Conservation (phyloP, 2,888 invertebrate genomes). For the Trichacis sp. region DNA sequence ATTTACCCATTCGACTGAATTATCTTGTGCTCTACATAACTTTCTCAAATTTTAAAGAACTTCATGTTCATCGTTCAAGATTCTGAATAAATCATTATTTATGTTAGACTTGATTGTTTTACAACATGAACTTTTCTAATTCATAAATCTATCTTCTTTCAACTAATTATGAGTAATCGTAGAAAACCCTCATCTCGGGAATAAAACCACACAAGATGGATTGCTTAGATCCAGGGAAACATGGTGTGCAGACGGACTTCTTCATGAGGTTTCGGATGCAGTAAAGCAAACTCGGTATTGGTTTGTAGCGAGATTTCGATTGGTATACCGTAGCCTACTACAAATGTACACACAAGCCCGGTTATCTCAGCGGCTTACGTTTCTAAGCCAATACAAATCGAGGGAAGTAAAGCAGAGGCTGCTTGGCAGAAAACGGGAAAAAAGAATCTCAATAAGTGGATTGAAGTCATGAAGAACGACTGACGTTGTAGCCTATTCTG, state of each 20-base stretch:
- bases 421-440: conserved; percentile 50
- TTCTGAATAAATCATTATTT: no score
- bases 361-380: conserved; percentile 46
- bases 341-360: conserved; percentile 40
- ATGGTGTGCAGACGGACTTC: conserved; percentile 42
- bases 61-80: no score
- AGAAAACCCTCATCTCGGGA: conserved; percentile 22
- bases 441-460: conserved; percentile 62
- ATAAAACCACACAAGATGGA: conserved; percentile 32
- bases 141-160: conserved; percentile 27
- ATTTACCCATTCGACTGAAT: no score
- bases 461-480: conserved; percentile 51
- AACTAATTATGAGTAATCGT: conserved; percentile 27
- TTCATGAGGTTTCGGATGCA: conserved; percentile 45
- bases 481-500: conserved; percentile 25
- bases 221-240: conserved; percentile 29
- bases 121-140: conserved; percentile 12
- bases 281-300: conserved; percentile 52
- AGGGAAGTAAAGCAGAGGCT: conserved; percentile 51
- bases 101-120: no score
- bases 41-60: no score
- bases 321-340: conserved; percentile 36
- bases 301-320: conserved; percentile 41
- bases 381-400: conserved; percentile 60
- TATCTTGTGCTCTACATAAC: no score